Percentiles rank a stretch among this genome's conserved stretches.
These are phyloP conservation scores for Corythaixoides concolor DNA, from an alignment of 2,113 vertebrate species.

Conservation along the genomic window DNA sequence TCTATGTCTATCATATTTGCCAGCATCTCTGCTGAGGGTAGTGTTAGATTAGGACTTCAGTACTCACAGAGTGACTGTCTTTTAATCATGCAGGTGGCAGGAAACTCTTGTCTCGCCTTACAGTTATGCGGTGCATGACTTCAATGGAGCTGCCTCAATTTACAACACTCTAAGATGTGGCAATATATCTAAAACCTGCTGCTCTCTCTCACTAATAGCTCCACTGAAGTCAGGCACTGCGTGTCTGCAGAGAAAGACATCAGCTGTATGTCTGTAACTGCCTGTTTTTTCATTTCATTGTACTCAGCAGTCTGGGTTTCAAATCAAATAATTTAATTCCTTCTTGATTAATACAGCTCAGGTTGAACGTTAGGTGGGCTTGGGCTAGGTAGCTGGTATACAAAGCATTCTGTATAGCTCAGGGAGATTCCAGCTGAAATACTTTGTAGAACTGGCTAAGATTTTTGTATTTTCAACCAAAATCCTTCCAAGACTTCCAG, in stretches of 20 bases:
- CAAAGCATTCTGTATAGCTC: neutral
- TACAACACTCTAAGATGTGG: neutral
- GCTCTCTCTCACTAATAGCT: neutral
- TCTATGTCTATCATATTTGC: neutral
- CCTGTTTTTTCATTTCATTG: neutral
- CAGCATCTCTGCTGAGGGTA: neutral
- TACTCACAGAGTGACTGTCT: neutral
- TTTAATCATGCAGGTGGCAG: neutral
- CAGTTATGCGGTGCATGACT: neutral
- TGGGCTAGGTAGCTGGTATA: neutral
- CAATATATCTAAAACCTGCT: neutral
- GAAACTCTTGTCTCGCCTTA: neutral
- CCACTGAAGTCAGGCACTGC: neutral
- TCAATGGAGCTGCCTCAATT: neutral
- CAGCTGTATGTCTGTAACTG: neutral
- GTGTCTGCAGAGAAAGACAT: neutral
- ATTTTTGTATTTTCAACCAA: neutral
- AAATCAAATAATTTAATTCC: neutral
- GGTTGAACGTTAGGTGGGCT: neutral
- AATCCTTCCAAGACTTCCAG: neutral
- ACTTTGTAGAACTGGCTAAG: neutral
- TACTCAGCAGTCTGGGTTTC: neutral
- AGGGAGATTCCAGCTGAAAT: neutral
- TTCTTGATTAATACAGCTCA: neutral
- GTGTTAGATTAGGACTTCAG: conserved; percentile 12